Percentiles rank a stretch among this genome's conserved stretches.
Evolutionary conservation across 2,888 invertebrate species (phyloP).

Genomic region (Acanthosoma haemorrhoidale): DNA sequence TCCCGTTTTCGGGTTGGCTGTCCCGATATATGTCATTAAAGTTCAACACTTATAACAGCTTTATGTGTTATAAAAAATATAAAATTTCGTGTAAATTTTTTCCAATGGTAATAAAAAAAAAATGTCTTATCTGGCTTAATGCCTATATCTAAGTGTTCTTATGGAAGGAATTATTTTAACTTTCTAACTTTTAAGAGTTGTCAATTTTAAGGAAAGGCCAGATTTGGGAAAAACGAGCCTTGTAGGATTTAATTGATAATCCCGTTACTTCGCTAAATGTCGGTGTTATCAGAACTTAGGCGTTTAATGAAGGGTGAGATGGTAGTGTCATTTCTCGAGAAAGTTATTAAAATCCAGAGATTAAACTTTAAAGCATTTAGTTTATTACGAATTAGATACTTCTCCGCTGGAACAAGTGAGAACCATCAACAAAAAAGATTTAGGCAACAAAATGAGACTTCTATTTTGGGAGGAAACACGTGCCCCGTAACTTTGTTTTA

Average conservation of each 20-base stretch:
- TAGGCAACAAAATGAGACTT: background rate
- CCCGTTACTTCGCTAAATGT: constrained; percentile 12
- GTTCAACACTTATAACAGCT: no score
- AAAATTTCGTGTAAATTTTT: no score
- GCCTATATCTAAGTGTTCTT: no score
- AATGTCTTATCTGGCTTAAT: no score
- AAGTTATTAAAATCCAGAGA: constrained; percentile 17
- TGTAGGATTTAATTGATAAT: constrained; percentile 17
- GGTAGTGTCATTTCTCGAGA: background rate
- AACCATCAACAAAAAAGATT: constrained; percentile 1
- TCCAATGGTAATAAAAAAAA: no score
- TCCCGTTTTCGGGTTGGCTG: no score
- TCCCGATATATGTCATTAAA: no score
- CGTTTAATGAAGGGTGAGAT: background rate
- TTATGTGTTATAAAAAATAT: no score
- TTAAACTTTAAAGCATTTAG: constrained; percentile 21
- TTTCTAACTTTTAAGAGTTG: no score
- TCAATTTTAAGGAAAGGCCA: background rate
- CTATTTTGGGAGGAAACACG: background rate
- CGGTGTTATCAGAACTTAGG: constrained; percentile 16
- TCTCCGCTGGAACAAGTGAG: background rate
- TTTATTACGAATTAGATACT: constrained; percentile 23
- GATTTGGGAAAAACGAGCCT: constrained; percentile 4
- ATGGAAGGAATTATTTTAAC: no score
- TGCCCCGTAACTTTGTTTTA: no score